phyloP scores from a whole-genome alignment of 2,888 invertebrate genomes.

The Tenthredo livida region DNA sequence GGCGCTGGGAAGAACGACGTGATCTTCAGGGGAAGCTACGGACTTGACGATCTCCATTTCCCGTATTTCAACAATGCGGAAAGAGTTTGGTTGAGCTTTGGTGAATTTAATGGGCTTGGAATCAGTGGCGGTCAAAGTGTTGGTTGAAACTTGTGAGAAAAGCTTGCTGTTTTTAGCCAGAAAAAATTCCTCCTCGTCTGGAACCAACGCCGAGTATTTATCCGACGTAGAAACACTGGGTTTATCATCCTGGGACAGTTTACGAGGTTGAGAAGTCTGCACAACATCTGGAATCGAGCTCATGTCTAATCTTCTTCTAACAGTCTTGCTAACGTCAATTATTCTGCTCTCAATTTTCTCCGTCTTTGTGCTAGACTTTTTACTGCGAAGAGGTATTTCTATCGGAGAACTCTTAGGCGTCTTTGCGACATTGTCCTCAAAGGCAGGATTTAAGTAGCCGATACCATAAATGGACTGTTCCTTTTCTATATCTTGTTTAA shows the following conservation, averaged over 20 bases:
- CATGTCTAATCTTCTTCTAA: conserved; percentile 82
- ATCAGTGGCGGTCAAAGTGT: conserved; percentile 70
- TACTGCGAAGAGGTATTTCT: conserved; percentile 65
- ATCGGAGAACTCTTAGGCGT: conserved; percentile 68
- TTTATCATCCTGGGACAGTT: conserved; percentile 7
- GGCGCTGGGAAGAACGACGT: conserved; percentile 73
- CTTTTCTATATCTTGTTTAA: conserved; percentile 58
- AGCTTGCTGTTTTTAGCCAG: conserved; percentile 84
- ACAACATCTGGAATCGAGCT: conserved; percentile 77
- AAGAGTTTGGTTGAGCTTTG: conserved; percentile 72
- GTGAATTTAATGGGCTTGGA: conserved; percentile 56
- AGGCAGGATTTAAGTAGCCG: conserved; percentile 75
- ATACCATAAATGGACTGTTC: conserved; percentile 65
- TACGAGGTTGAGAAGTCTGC: conserved; percentile 70
- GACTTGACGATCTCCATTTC: conserved; percentile 86
- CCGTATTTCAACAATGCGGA: conserved; percentile 85
- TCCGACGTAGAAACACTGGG: conserved; percentile 58
- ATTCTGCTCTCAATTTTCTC: conserved; percentile 80
- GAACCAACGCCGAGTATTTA: conserved; percentile 54
- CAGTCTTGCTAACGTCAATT: conserved; percentile 82
- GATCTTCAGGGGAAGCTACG: conserved; percentile 80
- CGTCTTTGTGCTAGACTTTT: conserved; percentile 68
- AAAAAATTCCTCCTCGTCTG: conserved; percentile 72
- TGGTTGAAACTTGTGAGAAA: conserved; percentile 85
- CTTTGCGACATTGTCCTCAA: conserved; percentile 65